Percentiles rank a stretch among this genome's conserved stretches.
These are phyloP conservation scores for Pseudomugil tenellus DNA, from an alignment of 2,797 vertebrate genomes.

Conservation along the genomic window DNA sequence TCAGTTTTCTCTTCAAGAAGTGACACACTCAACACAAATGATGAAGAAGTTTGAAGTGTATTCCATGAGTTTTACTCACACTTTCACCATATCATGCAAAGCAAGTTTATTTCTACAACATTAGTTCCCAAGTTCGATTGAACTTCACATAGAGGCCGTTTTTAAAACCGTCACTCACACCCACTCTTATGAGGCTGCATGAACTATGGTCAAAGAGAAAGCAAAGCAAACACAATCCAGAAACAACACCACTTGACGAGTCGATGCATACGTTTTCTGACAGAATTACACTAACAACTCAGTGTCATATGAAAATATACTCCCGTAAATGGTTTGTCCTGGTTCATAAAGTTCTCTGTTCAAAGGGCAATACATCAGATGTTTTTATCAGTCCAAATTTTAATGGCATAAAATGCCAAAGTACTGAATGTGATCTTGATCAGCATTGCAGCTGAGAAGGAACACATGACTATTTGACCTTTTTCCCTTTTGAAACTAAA, in stretches of 20 bases:
- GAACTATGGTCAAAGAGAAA: conserved; percentile 47
- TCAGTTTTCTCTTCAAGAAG: conserved; percentile 49
- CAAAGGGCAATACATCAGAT: neutral
- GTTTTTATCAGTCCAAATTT: neutral
- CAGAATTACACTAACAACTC: conserved; percentile 5
- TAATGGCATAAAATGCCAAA: conserved; percentile 6
- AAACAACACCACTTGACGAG: conserved; percentile 20
- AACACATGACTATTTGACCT: conserved; percentile 17
- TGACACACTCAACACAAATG: conserved; percentile 53
- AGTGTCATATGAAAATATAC: conserved; percentile 10
- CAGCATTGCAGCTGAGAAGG: neutral
- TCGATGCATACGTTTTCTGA: conserved; percentile 23
- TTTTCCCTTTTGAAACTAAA: conserved; percentile 22
- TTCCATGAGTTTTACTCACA: conserved; percentile 44
- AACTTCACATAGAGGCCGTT: conserved; percentile 31
- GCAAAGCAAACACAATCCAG: conserved; percentile 20
- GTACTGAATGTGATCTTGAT: neutral
- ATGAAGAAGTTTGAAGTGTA: conserved; percentile 29
- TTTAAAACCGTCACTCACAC: conserved; percentile 34
- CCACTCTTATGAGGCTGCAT: conserved; percentile 13
- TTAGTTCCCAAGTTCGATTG: conserved; percentile 40
- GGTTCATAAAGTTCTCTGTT: neutral
- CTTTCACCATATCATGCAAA: conserved; percentile 44
- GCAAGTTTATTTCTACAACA: conserved; percentile 34
- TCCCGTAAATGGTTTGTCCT: neutral